These are phyloP conservation scores for Cephalophus harveyi DNA, from an alignment of 2,113 vertebrate genomes.

Conservation along the genomic window DNA sequence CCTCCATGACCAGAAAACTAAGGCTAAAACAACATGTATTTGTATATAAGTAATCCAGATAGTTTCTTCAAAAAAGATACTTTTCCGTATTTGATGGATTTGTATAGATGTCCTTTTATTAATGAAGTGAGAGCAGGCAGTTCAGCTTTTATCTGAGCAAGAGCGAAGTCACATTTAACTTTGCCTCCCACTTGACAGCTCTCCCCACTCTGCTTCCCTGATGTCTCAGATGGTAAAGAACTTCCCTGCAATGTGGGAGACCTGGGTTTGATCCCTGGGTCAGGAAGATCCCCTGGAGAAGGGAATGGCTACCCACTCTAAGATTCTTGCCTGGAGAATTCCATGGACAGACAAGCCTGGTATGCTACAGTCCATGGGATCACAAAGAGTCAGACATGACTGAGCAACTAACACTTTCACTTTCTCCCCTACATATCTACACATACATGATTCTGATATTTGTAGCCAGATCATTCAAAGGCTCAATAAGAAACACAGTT, in stretches of 20 bases:
- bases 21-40: not conserved
- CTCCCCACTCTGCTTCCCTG: not conserved
- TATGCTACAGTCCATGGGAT: not conserved
- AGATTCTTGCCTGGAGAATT: not conserved
- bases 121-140: not conserved
- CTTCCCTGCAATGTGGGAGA: not conserved
- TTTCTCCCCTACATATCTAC: not conserved
- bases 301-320: not conserved
- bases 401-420: not conserved
- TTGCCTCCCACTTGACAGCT: too few relatives aligned
- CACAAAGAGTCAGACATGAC: not conserved
- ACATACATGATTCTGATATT: not conserved
- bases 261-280: not conserved
- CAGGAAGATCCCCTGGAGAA: not conserved
- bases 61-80: not conserved
- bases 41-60: not conserved
- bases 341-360: not conserved
- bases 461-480: not conserved
- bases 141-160: not conserved
- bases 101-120: not conserved
- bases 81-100: not conserved
- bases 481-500: not conserved
- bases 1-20: not conserved
- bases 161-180: not conserved
- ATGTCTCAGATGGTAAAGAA: not conserved